A percentile compares a stretch with the other conserved stretches of the same genome.
These are phyloP conservation scores for Lophius americanus DNA, from an alignment of 2,797 vertebrate genomes.

Conservation along the genomic window DNA sequence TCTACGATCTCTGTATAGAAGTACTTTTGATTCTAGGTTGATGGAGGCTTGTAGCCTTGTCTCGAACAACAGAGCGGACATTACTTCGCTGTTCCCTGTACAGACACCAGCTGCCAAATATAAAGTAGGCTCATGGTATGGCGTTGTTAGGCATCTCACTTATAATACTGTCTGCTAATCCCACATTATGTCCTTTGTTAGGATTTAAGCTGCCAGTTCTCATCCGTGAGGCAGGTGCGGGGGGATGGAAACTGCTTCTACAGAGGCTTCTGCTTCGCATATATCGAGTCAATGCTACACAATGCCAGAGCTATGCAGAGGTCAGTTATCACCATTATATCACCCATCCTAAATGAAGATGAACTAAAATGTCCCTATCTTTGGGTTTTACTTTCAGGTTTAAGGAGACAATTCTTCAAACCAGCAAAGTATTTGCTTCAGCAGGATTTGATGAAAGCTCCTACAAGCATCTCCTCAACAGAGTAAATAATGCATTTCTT, in stretches of 20 bases:
- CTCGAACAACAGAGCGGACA: conserved; percentile 79
- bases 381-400: conserved; percentile 64
- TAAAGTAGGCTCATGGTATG: conserved; percentile 70
- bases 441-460: conserved; percentile 77
- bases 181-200: conserved; percentile 53
- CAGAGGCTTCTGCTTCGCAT: conserved; percentile 85
- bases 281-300: conserved; percentile 82
- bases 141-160: not conserved
- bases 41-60: conserved; percentile 76
- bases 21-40: conserved; percentile 35
- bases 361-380: not conserved
- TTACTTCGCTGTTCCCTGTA: conserved; percentile 75
- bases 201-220: conserved; percentile 84
- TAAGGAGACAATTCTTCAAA: conserved; percentile 74
- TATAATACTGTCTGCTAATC: conserved; percentile 7
- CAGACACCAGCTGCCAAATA: conserved; percentile 74
- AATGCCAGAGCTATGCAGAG: conserved; percentile 77
- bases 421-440: conserved; percentile 59
- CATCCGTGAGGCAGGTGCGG: conserved; percentile 81
- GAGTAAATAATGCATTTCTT: conserved; percentile 56
- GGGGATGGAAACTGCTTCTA: conserved; percentile 92
- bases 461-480: conserved; percentile 72
- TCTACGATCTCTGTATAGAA: too few relatives aligned
- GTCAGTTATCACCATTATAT: conserved; percentile 65
- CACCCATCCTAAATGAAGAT: rapidly evolving